Evolutionary conservation across 2,113 vertebrate species (phyloP), one percentile per base, ranked within the genome.

Genomic region (Salvelinus fontinalis): DNA sequence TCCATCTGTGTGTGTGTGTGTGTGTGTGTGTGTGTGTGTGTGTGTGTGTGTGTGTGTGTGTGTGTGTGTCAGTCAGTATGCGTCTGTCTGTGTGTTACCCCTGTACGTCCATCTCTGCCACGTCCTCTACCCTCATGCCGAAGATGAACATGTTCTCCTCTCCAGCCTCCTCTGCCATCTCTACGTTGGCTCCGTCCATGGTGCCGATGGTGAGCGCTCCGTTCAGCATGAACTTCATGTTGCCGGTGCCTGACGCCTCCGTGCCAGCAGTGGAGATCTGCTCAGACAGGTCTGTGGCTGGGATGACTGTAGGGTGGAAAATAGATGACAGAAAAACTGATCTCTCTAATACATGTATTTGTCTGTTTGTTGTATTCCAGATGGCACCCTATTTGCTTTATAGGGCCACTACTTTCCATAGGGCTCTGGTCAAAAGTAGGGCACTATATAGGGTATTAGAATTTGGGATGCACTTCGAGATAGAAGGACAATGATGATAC

Each of bases 211-310:
- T 99, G 85, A 99, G 94, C 0, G 98, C 97, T 0, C 98, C 97
- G 0, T 99, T 99, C 84, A 99, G 90, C 98, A 99, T 99, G 93
- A 99, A 99, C 82, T 99, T 99, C 98, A 99, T 99, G 88, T 99
- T 99, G 3, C 98, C 98, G 0, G 98, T 99, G 1, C 98, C 97
- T 0, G 98, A 99, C 0, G 98, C 98, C 79, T 99, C 98, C 0
- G 98, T 99, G 76, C 98, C 98, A 0, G 98, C 98, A 0, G 97
- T 99, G 87, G 98, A 99, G 81, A 99, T 99, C 94, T 99, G 98
- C 93, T 99, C 94, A 0, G 98, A 99, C 85, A 99, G 88, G 84
- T 99, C 98, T 0, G 97, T 96, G 5, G 98, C 97, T 7, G 98
- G 98, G 51, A 99, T 34, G 5, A 34, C 31, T 6, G 5, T 6